Percentiles rank a stretch among this genome's conserved stretches.
Conservation (phyloP, 2,113 vertebrate species). For the Anas platyrhynchos region DNA sequence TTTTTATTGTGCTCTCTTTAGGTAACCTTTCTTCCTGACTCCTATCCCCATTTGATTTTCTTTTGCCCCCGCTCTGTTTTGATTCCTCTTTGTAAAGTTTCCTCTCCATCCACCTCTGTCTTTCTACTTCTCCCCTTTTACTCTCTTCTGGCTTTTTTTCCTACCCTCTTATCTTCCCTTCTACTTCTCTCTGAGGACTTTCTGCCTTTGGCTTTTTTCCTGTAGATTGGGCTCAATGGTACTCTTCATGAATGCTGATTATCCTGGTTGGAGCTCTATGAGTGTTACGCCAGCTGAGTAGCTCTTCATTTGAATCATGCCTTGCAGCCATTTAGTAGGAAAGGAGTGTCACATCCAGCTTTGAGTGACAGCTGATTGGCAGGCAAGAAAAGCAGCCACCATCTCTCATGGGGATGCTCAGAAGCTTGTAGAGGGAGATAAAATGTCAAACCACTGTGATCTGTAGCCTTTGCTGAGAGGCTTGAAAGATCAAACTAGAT, state of each 20-base stretch:
- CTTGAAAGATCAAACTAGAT: slow-evolving; percentile 17
- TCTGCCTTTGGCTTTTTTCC: slow-evolving; percentile 44
- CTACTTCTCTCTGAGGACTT: neutral
- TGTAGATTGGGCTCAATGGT: neutral
- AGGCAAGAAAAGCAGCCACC: slow-evolving; percentile 38
- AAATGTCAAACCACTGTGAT: slow-evolving; percentile 39
- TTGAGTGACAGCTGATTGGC: slow-evolving; percentile 58
- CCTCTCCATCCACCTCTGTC: neutral
- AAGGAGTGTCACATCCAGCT: neutral
- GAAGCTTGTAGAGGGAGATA: slow-evolving; percentile 44
- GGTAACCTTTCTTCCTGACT: neutral
- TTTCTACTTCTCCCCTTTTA: slow-evolving; percentile 9
- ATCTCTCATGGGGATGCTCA: slow-evolving; percentile 13
- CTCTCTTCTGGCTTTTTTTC: neutral
- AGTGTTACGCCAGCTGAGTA: slow-evolving; percentile 1
- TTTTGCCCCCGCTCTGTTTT: neutral
- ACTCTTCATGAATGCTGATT: slow-evolving; percentile 50
- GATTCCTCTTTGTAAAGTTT: neutral
- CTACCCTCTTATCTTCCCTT: neutral
- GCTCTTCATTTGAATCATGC: slow-evolving; percentile 29
- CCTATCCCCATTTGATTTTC: neutral
- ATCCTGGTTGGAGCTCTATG: neutral
- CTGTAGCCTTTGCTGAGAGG: slow-evolving; percentile 4
- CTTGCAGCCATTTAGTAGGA: slow-evolving; percentile 44
- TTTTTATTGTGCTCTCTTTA: neutral